These are phyloP conservation scores for Aldrovandia affinis DNA, from an alignment of 2,797 vertebrate genomes.

Conservation along the genomic window DNA sequence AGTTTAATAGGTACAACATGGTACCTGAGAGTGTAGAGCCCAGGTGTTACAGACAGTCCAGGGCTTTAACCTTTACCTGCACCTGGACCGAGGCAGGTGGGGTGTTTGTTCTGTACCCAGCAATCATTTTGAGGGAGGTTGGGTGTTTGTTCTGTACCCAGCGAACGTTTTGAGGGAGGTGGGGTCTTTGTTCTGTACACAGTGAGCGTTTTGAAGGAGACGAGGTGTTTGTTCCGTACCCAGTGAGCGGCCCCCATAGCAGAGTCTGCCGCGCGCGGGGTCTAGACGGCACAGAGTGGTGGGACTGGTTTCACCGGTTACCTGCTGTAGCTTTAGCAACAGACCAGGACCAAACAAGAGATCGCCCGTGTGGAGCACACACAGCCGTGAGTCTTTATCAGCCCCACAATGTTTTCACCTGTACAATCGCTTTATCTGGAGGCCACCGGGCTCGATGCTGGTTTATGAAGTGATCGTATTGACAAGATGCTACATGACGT, in stretches of 20 bases:
- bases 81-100: no score
- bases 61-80: no score
- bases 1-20: no score
- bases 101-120: no score
- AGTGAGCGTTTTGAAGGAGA: conserved; percentile 56
- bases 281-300: conserved; percentile 44
- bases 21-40: no score
- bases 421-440: conserved; percentile 52
- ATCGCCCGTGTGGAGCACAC: conserved; percentile 33
- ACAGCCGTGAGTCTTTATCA: conserved; percentile 38
- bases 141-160: no score
- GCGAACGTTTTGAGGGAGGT: no score
- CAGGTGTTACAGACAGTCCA: no score
- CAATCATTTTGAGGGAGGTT: no score
- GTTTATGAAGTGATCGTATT: conserved; percentile 37
- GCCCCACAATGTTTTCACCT: conserved; percentile 45
- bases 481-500: conserved; percentile 48
- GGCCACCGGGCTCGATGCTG: conserved; percentile 48
- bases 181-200: no score
- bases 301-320: conserved; percentile 44
- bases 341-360: conserved; percentile 53
- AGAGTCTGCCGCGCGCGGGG: conserved; percentile 23
- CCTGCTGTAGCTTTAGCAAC: conserved; percentile 43
- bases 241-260: conserved; percentile 63
- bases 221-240: conserved; percentile 74